Base-by-base conservation (phyloP, 1,140 invertebrate species). In the Anastrepha obliqua region DNA sequence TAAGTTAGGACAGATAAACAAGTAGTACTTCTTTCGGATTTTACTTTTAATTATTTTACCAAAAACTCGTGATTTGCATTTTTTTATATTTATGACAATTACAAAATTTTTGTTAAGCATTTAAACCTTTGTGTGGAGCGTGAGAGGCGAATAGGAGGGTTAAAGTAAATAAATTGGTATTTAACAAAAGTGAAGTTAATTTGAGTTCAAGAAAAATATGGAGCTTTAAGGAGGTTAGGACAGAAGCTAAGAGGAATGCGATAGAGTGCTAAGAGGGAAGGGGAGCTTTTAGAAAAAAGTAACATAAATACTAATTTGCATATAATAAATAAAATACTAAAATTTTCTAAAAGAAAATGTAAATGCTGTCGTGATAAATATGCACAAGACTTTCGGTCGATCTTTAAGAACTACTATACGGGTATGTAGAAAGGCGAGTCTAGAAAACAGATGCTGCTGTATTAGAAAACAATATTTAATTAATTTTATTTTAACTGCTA, bases 231-330 rank as follows among this genome's bases (percentile, higher is more conserved):
- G 64, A 20, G 9, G 20, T 62, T 17, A 15, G 60, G 60, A 62
- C 2, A 81, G 42, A 55, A 81, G 42, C 74, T 20, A 17, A 81
- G 47, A 81, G 74, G 47, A 81, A 81, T 81, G 47, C 74, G 74
- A 81, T 81, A 55, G 74, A 55, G 47, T 20, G 74, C 74, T 55
- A 81, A 81, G 20, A 81, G 17, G 47, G 47, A 55, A 62, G 8
- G 74, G 9, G 1, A 47, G 70, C 2, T 8, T 70, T 70, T 42
- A 42, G 7, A 74, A 74, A 47, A 74, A 74, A 47, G 60, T 64
- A 5, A 74, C 44, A 47, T 47, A 47, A 51, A 74, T 47, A 67
- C 20, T 55, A 55, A 55, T 55, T 55, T 8, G 6, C 51, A 55
- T 8, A 55, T 8, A 55, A 55, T 74, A 74, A 17, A 74, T 74